Percentiles rank a stretch among this genome's conserved stretches.
Evolutionary conservation across 2,797 vertebrate genomes (phyloP).

Genomic region (Sphenodon punctatus): DNA sequence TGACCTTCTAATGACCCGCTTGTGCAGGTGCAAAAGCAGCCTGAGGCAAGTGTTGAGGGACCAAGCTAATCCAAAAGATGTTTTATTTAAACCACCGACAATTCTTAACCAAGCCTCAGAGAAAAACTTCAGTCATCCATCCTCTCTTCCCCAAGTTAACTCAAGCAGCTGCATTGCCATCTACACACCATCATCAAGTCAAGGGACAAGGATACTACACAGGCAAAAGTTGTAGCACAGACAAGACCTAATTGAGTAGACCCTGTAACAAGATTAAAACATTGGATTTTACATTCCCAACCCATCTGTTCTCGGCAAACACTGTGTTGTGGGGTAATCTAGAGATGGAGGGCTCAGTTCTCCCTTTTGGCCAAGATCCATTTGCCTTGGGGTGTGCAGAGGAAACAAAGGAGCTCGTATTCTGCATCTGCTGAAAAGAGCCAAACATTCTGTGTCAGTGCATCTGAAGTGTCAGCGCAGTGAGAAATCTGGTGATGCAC

Average conservation of each 20-base stretch:
- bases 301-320: neutral
- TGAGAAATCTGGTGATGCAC: no score
- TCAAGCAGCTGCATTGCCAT: neutral
- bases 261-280: neutral
- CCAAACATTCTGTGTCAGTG: no score
- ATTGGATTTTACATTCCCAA: neutral
- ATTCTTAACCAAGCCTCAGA: conserved; percentile 5
- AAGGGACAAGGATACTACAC: neutral
- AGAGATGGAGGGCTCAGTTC: neutral
- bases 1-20: no score
- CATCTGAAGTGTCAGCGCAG: no score
- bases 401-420: no score
- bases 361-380: neutral
- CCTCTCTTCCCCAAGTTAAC: neutral
- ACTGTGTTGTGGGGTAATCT: fast-evolving
- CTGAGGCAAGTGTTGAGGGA: neutral
- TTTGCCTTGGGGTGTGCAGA: no score
- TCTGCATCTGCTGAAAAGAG: no score
- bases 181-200: neutral
- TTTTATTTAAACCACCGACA: conserved; percentile 6
- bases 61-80: neutral
- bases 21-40: no score
- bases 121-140: neutral
- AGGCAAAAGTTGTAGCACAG: neutral
- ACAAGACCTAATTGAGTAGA: neutral